Base-by-base conservation (phyloP, 2,113 vertebrate species). In the Ancistrus triradiatus region DNA sequence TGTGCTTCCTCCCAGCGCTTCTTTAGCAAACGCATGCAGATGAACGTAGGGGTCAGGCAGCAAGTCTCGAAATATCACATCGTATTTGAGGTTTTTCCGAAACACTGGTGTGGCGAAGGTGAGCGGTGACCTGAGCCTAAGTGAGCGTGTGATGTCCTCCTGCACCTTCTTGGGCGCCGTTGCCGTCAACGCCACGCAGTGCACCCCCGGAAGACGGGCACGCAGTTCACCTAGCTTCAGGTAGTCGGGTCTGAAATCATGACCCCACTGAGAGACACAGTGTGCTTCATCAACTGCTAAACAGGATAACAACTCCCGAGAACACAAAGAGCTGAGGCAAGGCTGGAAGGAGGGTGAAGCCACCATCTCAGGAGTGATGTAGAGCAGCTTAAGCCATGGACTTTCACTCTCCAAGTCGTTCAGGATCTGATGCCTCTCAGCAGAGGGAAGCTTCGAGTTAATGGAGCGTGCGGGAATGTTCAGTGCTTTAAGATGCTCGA, bases 181-280 rank as follows among this genome's bases (percentile, higher is more conserved):
- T 13, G 96, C 96, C 0, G 96, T 99, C 73, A 99, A 72, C 10
- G 95, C 94, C 15, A 99, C 63, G 1, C 95, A 98, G 0, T 92
- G 89, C 0, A 91, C 83, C 0, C 59, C 77, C 0, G 83, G 83
- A 7, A 96, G 25, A 28, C 81, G 86, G 21, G 75, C 0, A 1
- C 94, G 91, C 74, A 99, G 74, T 2, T 79, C 15, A 0, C 94
- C 95, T 71, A 99, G 86, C 19, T 91, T 90, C 31, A 98, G 80
- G 79, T 98, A 99, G 81, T 98, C 95, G 0, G 96, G 96, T 2
- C 96, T 89, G 65, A 99, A 99, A 44, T 99, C 94, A 0, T 99
- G 95, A 1, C 96, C 96, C 96, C 95, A 99, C 85, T 99, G 95
- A 17, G 96, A 99, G 28, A 99, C 93, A 0, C 96, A 99, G 74